Base-by-base conservation (phyloP, 2,888 invertebrate species). In the Mongoloraphidia duomilia region DNA sequence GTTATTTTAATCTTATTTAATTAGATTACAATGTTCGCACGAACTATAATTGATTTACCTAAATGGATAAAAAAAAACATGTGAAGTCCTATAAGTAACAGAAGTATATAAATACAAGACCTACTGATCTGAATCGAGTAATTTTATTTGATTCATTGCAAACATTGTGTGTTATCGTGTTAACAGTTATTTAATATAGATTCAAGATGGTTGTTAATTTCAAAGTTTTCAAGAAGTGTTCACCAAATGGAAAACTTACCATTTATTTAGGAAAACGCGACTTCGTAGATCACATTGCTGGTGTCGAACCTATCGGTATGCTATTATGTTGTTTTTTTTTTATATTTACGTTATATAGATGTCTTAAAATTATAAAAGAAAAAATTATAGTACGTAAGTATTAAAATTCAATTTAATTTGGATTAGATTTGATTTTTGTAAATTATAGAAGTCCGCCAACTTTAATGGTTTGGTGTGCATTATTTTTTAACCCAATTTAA, bases 181-280 rank as follows among this genome's bases (percentile, higher is more conserved):
- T 14, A 6, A 40, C 17, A 40, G 26, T 35, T 39, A 60, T 17
- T 17, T 17, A 26, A 26, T 26, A 26, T 26, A 26, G 26, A 3
- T 26, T 26, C 26, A 77, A 65, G 54, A 91, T 91, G 92, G 91
- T 90, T 65, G 84, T 82, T 61, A 90, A 88, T 65, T 90, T 90
- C 67, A 86, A 87, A 69, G 91, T 92, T 63, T 92, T 84, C 69
- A 92, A 92, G 70, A 92, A 92, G 73, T 80, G 81, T 61, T 83
- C 90, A 40, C 89, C 91, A 44, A 91, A 91, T 68, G 86, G 84
- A 55, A 89, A 90, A 72, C 68, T 91, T 59, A 84, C 88, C 39
- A 70, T 92, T 58, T 92, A 91, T 60, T 73, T 92, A 71, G 86
- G 84, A 41, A 87, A 88, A 65, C 74, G 92, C 56, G 91, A 92